phyloP scores from a whole-genome alignment of 2,797 vertebrate species.

The Buphagus erythrorhynchus region DNA sequence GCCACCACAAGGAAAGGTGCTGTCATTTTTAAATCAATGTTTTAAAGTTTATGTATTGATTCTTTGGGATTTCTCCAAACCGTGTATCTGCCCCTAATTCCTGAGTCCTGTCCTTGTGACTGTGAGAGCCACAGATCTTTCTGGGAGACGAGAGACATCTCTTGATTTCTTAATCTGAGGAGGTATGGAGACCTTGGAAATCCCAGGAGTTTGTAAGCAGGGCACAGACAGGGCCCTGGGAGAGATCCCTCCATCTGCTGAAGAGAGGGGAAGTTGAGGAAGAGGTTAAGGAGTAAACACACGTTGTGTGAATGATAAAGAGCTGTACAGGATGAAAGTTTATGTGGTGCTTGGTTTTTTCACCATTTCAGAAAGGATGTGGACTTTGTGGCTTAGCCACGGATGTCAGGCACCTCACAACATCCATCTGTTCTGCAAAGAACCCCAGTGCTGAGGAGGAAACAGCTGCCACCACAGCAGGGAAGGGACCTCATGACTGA shows the following conservation, averaged over 20 bases:
- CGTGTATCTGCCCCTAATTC: not conserved
- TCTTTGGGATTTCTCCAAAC: not conserved
- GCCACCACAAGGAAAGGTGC: not conserved
- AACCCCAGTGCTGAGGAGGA: not conserved
- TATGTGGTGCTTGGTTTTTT: not conserved
- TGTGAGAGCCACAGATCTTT: not conserved
- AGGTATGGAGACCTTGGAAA: not conserved
- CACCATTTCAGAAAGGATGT: not conserved
- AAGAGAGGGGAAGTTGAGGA: not conserved
- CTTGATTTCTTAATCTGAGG: not conserved
- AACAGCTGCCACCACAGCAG: not conserved
- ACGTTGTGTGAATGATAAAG: not conserved
- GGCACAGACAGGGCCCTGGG: not conserved
- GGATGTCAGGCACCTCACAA: not conserved
- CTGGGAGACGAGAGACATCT: not conserved
- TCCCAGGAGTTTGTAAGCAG: not conserved
- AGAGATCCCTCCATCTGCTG: not conserved
- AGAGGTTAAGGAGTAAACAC: not conserved
- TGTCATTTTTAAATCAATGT: not conserved
- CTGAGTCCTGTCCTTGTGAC: not conserved
- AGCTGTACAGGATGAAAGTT: not conserved
- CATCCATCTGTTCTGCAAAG: not conserved
- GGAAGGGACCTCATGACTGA: not conserved
- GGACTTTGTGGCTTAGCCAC: not conserved
- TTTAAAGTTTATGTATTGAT: not conserved